These are phyloP conservation scores for Rhabdophis nuchalis DNA, from an alignment of 2,797 vertebrate species.

Conservation along the genomic window DNA sequence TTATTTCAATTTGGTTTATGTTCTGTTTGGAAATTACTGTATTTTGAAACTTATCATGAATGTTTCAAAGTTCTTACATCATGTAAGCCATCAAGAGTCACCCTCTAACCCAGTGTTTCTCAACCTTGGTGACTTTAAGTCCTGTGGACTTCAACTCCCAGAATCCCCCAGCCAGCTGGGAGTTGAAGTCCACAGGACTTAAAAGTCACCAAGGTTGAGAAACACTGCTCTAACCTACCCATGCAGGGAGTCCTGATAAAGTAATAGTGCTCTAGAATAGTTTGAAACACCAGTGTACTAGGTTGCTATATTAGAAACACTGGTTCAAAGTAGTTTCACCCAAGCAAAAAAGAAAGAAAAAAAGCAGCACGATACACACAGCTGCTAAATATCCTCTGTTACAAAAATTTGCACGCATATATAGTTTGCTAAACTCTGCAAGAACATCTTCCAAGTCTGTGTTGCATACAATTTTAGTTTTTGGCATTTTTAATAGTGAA, in stretches of 20 bases:
- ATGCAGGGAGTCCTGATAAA: neutral
- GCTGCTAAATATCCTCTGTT: neutral
- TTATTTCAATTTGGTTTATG: neutral
- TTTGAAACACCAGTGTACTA: neutral
- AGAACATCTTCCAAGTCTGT: neutral
- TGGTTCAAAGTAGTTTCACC: neutral
- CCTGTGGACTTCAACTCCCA: too few species aligned
- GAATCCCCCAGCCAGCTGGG: too few species aligned
- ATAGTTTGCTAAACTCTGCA: neutral
- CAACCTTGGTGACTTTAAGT: too few species aligned
- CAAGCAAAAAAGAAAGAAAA: neutral
- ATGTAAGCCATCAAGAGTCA: neutral
- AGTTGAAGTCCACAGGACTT: too few species aligned
- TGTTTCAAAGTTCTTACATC: neutral
- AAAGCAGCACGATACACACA: neutral
- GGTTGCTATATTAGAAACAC: neutral
- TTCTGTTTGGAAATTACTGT: neutral
- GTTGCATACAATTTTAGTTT: neutral
- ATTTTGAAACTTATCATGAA: neutral
- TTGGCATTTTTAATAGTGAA: neutral
- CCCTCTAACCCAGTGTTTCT: neutral
- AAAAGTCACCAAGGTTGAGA: too few species aligned
- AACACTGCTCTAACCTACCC: too few species aligned
- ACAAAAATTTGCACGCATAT: neutral
- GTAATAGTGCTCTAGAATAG: neutral